A percentile compares a stretch with the other conserved stretches of the same genome.
These are phyloP conservation scores for Danio aesculapii DNA, from an alignment of 2,797 vertebrate genomes.

Conservation along the genomic window DNA sequence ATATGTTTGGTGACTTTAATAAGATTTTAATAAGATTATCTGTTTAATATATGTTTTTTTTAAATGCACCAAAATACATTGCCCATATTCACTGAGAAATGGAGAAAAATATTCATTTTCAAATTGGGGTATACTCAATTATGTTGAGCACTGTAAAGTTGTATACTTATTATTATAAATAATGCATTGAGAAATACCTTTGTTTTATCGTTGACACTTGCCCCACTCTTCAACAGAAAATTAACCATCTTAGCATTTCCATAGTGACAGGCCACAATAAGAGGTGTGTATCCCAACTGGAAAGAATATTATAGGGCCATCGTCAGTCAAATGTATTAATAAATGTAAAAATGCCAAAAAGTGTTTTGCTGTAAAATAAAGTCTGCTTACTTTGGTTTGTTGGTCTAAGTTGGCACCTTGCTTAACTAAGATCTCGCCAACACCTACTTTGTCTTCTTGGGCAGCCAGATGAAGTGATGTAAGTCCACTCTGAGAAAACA, in stretches of 20 bases:
- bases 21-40: too few relatives aligned
- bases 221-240: constrained; percentile 92
- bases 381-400: constrained; percentile 90
- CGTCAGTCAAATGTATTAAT: background rate
- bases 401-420: constrained; percentile 89
- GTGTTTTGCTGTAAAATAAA: background rate
- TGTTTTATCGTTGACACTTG: constrained; percentile 92
- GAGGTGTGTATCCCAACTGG: constrained; percentile 95
- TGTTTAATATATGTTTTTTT: too few relatives aligned
- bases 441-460: constrained; percentile 93
- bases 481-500: constrained; percentile 85
- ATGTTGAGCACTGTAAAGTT: too few relatives aligned
- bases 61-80: too few relatives aligned
- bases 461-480: constrained; percentile 94
- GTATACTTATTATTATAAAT: background rate
- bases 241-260: constrained; percentile 98
- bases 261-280: constrained; percentile 98
- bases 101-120: too few relatives aligned
- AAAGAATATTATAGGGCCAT: constrained; percentile 46
- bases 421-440: constrained; percentile 87
- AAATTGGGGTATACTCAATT: too few relatives aligned
- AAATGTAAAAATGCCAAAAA: background rate
- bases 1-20: too few relatives aligned
- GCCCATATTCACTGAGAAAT: too few relatives aligned
- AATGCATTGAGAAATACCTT: constrained; percentile 81